These are phyloP conservation scores for Netelia inedita DNA, from an alignment of 2,888 invertebrate genomes.

Conservation along the genomic window DNA sequence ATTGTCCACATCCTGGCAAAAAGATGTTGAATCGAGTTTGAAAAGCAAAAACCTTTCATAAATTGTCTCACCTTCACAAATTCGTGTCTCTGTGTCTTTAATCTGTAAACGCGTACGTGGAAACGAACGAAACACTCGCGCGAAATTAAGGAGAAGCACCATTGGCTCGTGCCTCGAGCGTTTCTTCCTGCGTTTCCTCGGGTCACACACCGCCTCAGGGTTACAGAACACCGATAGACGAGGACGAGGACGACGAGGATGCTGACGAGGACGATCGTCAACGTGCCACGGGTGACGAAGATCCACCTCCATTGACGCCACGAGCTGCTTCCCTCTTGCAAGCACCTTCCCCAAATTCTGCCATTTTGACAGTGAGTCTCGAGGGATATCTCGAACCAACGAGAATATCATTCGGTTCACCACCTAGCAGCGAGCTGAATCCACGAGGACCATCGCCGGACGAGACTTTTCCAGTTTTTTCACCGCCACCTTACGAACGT, in stretches of 20 bases:
- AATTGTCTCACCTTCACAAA: conserved; percentile 21
- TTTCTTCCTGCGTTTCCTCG: conserved; percentile 88
- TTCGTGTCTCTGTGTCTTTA: conserved; percentile 39
- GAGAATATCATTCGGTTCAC: conserved; percentile 92
- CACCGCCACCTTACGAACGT: conserved; percentile 90
- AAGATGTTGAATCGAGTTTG: background rate
- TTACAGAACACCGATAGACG: conserved; percentile 92
- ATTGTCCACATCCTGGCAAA: background rate
- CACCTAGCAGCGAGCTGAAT: conserved; percentile 90
- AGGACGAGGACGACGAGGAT: conserved; percentile 85
- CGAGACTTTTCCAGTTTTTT: conserved; percentile 94
- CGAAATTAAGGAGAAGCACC: conserved; percentile 84
- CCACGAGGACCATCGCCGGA: conserved; percentile 90
- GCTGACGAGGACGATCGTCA: conserved; percentile 87
- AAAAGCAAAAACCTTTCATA: background rate
- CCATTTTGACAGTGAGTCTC: conserved; percentile 93
- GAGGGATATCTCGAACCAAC: conserved; percentile 95
- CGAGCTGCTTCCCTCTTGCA: conserved; percentile 87
- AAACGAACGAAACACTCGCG: conserved; percentile 51
- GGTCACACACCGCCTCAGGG: conserved; percentile 89
- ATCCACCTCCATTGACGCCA: conserved; percentile 86
- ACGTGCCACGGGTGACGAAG: conserved; percentile 74
- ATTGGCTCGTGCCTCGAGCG: conserved; percentile 87
- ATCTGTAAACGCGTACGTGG: conserved; percentile 26
- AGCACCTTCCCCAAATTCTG: conserved; percentile 93